Percentiles rank a stretch among this genome's conserved stretches.
Conservation (phyloP, 2,797 vertebrate genomes). For the Xiphorhynchus erythropygius region DNA sequence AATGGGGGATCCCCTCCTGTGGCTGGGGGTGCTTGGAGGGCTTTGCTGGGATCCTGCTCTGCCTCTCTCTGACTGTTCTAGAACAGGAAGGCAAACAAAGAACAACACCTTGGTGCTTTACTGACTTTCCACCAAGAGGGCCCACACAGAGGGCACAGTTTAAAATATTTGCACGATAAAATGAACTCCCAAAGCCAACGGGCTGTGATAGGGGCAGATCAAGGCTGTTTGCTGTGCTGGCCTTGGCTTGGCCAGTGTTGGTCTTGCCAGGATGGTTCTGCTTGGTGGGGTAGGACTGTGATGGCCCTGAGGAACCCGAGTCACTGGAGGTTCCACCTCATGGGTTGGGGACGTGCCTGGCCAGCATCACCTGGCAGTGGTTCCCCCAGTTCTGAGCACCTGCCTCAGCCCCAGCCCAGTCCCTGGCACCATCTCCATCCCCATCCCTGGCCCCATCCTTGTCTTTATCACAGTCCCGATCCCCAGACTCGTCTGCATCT, state of each 20-base stretch:
- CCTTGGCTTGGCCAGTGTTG: background rate
- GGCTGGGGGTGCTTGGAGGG: background rate
- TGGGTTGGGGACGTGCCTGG: fast-evolving
- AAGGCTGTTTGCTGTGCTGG: background rate
- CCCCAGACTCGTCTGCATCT: background rate
- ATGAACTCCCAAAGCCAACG: background rate
- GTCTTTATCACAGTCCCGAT: background rate
- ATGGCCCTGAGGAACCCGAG: background rate
- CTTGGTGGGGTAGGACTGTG: background rate
- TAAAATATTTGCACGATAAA: background rate
- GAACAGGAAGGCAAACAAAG: background rate
- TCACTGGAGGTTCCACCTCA: fast-evolving
- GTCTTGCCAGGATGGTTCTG: background rate
- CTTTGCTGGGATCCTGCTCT: background rate
- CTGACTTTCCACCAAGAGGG: background rate
- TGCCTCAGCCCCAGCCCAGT: background rate
- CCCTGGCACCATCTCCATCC: background rate
- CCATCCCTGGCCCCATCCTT: too few relatives aligned
- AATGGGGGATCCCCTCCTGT: fast-evolving
- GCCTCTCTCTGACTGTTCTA: fast-evolving
- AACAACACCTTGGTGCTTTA: background rate
- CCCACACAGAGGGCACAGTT: background rate
- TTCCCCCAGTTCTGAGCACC: background rate
- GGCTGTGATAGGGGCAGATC: background rate
- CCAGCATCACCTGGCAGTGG: background rate